Conservation (phyloP, 2,888 invertebrate species). For the Diplazon laetatorius region DNA sequence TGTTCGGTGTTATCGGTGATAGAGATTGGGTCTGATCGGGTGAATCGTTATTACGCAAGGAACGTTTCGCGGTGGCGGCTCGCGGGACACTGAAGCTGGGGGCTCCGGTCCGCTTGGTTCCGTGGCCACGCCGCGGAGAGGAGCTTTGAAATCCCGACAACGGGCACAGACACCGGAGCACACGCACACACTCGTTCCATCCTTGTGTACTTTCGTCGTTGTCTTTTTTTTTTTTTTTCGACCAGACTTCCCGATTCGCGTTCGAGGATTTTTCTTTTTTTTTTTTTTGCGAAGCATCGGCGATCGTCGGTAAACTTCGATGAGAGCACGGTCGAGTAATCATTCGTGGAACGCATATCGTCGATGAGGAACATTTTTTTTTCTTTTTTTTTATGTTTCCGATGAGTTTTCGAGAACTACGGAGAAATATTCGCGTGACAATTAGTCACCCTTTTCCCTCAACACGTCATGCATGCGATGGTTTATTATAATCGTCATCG, state of each 20-base stretch:
- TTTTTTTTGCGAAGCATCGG: too few relatives aligned
- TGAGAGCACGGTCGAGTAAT: too few relatives aligned
- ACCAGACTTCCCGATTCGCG: slow-evolving; percentile 45
- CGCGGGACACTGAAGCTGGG: slow-evolving; percentile 75
- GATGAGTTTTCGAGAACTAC: too few relatives aligned
- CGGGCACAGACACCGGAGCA: slow-evolving; percentile 51
- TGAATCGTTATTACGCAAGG: slow-evolving; percentile 62
- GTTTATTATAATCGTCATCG: background rate
- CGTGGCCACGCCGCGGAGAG: slow-evolving; percentile 53
- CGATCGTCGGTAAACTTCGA: too few relatives aligned
- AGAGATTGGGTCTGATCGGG: slow-evolving; percentile 38
- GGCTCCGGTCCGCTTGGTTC: slow-evolving; percentile 56
- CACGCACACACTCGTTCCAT: too few relatives aligned
- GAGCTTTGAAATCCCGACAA: slow-evolving; percentile 62
- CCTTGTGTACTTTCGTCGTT: slow-evolving; percentile 32
- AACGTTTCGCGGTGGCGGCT: slow-evolving; percentile 74
- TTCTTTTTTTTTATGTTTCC: too few relatives aligned
- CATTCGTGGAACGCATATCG: slow-evolving; percentile 6
- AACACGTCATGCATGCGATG: background rate
- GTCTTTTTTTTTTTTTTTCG: too few relatives aligned
- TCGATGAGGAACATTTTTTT: too few relatives aligned
- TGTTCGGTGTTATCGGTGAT: slow-evolving; percentile 10
- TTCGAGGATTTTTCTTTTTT: too few relatives aligned
- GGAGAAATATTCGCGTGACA: too few relatives aligned
- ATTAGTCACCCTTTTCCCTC: background rate